Conservation (phyloP, 1,140 invertebrate species). For the Ceratitis capitata region DNA sequence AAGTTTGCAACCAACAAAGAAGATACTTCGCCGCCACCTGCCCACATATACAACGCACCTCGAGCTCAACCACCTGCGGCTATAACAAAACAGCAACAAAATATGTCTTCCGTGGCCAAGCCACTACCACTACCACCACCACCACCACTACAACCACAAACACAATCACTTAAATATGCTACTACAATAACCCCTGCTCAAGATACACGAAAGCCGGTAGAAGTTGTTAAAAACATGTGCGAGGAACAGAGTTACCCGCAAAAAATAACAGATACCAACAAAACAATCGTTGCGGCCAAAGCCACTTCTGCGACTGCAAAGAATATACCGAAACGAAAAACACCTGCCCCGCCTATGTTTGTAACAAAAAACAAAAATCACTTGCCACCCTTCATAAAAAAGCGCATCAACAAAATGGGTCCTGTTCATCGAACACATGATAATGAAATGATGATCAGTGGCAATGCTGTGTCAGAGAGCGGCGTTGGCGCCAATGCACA, state of each 20-base stretch:
- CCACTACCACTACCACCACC: neutral
- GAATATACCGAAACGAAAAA: slow-evolving; percentile 29
- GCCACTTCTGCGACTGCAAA: neutral
- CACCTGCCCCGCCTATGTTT: neutral
- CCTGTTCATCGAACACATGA: neutral
- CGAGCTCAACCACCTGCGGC: slow-evolving; percentile 8
- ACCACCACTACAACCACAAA: neutral
- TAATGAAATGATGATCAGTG: neutral
- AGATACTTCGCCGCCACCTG: neutral
- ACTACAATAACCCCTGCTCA: slow-evolving; percentile 5
- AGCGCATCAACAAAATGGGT: neutral
- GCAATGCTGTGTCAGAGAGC: neutral
- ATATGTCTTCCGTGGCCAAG: slow-evolving; percentile 42
- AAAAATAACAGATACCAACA: neutral
- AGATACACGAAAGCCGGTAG: neutral
- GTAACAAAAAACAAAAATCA: neutral
- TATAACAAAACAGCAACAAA: slow-evolving; percentile 31
- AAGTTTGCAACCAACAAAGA: neutral
- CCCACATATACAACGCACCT: slow-evolving; percentile 10
- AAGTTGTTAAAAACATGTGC: neutral
- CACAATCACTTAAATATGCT: neutral
- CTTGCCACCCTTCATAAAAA: neutral
- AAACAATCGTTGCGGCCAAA: neutral
- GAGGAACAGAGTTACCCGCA: neutral
- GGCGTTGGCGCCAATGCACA: neutral